These are phyloP conservation scores for Ophioderma brevispina DNA, from an alignment of 35 echinoderm and acorn worm genomes.

Conservation along the genomic window DNA sequence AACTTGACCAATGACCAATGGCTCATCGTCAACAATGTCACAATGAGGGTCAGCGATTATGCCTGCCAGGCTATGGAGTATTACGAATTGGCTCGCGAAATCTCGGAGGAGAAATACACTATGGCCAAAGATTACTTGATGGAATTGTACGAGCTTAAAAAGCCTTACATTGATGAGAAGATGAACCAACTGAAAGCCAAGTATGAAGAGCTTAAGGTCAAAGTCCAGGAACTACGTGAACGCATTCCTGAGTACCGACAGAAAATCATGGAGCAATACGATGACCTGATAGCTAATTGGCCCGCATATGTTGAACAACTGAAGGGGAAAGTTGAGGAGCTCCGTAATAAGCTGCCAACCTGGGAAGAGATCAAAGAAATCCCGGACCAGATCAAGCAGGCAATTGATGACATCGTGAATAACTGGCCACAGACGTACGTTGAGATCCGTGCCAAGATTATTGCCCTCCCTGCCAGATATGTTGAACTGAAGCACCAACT, in stretches of 20 bases:
- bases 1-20: conserved; percentile 72
- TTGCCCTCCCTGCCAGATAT: conserved; percentile 24
- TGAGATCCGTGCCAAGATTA: background rate
- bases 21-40: conserved; percentile 30
- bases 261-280: conserved; percentile 16
- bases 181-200: conserved; percentile 21
- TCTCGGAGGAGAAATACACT: conserved; percentile 16
- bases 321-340: background rate
- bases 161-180: conserved; percentile 57
- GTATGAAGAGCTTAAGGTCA: conserved; percentile 9
- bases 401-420: background rate
- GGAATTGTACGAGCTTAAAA: conserved; percentile 42
- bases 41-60: conserved; percentile 12
- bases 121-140: conserved; percentile 25
- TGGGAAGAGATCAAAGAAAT: conserved; percentile 12
- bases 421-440: background rate
- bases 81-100: background rate
- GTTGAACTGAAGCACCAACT: conserved; percentile 6
- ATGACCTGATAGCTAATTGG: conserved; percentile 3
- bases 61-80: conserved; percentile 12
- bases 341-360: background rate
- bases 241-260: background rate
- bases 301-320: conserved; percentile 28
- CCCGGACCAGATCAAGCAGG: conserved; percentile 14
- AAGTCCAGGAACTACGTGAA: background rate